Evolutionary conservation across 2,888 invertebrate genomes (phyloP).

Genomic region (Sesia apiformis): DNA sequence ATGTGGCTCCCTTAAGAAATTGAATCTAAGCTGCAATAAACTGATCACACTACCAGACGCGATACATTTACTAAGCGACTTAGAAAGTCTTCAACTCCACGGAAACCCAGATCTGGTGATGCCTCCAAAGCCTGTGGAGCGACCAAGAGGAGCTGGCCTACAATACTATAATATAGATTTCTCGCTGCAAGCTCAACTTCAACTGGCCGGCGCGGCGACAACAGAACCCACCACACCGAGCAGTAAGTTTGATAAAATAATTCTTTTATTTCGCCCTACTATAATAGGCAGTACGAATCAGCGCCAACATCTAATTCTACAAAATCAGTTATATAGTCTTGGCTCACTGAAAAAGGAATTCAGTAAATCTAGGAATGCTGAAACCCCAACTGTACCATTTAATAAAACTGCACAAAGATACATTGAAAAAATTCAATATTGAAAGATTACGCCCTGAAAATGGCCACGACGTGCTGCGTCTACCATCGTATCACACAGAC

Average conservation of each 20-base stretch:
- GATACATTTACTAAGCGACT: constrained; percentile 92
- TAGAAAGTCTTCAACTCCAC: constrained; percentile 91
- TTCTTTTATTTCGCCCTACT: no score
- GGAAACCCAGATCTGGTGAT: constrained; percentile 97
- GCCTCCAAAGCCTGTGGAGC: constrained; percentile 92
- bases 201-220: constrained; percentile 91
- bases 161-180: constrained; percentile 99
- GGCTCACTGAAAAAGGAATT: no score
- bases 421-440: no score
- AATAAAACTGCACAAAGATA: no score
- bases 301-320: no score
- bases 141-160: constrained; percentile 84
- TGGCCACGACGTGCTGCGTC: no score
- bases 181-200: constrained; percentile 94
- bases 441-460: no score
- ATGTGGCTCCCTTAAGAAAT: constrained; percentile 93
- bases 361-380: no score
- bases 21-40: constrained; percentile 94
- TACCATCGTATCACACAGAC: no score
- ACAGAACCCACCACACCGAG: constrained; percentile 81
- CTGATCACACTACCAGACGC: constrained; percentile 98
- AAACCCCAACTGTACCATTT: no score
- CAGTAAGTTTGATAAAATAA: constrained; percentile 58
- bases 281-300: no score
- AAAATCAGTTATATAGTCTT: no score